These are phyloP conservation scores for Bos javanicus DNA, from an alignment of 2,113 vertebrate species.

Conservation along the genomic window DNA sequence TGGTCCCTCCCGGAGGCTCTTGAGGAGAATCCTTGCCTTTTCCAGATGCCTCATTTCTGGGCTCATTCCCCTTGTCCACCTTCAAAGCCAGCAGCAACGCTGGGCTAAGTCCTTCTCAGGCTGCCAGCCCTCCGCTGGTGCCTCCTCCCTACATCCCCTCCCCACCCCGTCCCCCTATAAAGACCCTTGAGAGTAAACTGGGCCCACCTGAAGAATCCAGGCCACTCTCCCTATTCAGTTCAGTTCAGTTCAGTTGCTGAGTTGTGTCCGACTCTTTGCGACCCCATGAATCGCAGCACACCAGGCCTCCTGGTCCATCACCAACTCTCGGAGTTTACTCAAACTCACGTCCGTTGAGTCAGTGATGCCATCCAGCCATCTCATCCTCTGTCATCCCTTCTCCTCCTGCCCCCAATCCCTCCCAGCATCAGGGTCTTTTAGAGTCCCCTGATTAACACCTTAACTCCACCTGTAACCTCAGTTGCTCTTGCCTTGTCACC, in stretches of 20 bases:
- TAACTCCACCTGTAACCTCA: background rate
- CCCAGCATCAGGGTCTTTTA: too few species aligned
- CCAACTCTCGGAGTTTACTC: too few species aligned
- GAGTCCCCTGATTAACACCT: background rate
- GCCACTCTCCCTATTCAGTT: too few species aligned
- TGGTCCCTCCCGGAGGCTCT: background rate
- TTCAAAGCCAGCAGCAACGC: background rate
- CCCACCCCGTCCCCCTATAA: background rate
- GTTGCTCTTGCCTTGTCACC: too few species aligned
- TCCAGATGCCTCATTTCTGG: background rate
- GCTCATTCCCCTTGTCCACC: background rate
- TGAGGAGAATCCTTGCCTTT: background rate
- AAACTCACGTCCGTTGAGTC: too few species aligned
- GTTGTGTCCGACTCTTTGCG: rapidly evolving
- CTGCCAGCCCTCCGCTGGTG: rapidly evolving
- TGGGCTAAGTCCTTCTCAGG: rapidly evolving
- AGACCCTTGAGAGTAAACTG: background rate
- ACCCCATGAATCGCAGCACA: too few species aligned
- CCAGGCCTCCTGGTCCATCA: too few species aligned
- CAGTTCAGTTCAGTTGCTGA: too few species aligned
- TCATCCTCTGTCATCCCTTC: too few species aligned
- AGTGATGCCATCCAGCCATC: too few species aligned
- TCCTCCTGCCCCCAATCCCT: too few species aligned
- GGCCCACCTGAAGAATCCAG: background rate
- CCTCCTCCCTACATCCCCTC: background rate